Percentiles rank a stretch among this genome's conserved stretches.
Evolutionary conservation across 1,140 invertebrate species (phyloP).

Genomic region (Anastrepha obliqua): DNA sequence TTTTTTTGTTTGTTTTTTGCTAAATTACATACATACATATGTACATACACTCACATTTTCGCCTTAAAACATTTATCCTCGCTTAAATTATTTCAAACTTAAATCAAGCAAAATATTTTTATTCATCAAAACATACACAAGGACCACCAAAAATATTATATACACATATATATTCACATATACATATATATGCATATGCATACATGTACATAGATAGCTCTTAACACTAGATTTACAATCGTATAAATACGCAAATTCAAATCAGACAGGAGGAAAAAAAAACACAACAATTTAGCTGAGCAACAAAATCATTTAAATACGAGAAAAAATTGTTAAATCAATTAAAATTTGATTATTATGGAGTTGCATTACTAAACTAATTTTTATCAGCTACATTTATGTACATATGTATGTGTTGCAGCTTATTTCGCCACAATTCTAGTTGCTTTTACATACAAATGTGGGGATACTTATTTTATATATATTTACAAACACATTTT

Average conservation of each 20-base stretch:
- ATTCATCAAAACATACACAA: neutral
- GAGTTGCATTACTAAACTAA: neutral
- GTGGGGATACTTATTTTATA: neutral
- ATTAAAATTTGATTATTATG: neutral
- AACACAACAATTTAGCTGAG: neutral
- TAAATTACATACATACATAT: conserved; percentile 5
- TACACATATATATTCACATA: no score
- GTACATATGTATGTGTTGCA: neutral
- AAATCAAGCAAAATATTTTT: conserved; percentile 6
- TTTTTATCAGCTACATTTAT: neutral
- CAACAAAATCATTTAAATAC: no score
- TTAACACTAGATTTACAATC: neutral
- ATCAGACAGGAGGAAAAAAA: neutral
- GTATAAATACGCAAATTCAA: neutral
- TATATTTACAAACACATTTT: neutral
- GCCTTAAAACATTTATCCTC: neutral
- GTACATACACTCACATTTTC: neutral
- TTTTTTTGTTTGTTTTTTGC: neutral
- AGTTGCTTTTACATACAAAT: neutral
- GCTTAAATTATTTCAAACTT: neutral
- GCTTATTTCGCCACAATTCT: neutral
- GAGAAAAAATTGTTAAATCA: neutral
- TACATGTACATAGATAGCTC: no score
- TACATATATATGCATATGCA: no score
- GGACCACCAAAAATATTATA: neutral